phyloP scores from a whole-genome alignment of 2,888 invertebrate genomes.

The Himalopsyche japonica region DNA sequence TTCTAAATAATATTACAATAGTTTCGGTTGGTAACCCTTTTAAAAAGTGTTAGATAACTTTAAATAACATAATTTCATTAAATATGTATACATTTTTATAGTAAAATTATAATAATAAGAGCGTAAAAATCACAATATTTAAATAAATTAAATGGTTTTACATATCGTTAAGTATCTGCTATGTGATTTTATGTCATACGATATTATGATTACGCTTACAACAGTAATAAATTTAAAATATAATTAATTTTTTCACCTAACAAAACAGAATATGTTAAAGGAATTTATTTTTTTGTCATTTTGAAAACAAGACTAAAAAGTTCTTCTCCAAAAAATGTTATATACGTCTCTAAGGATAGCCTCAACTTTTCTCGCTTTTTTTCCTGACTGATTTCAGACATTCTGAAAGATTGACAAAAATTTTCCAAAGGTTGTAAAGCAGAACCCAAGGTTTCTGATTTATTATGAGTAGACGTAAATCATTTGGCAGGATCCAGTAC shows the following conservation, averaged over 20 bases:
- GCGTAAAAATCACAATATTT: slow-evolving; percentile 35
- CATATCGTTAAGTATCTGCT: slow-evolving; percentile 46
- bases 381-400: too few relatives aligned
- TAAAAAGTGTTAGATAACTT: background rate
- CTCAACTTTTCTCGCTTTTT: too few relatives aligned
- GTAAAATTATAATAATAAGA: slow-evolving; percentile 1
- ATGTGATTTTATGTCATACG: slow-evolving; percentile 46
- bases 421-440: too few relatives aligned
- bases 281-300: background rate
- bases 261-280: background rate
- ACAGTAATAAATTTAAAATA: background rate
- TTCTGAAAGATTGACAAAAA: too few relatives aligned
- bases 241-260: background rate
- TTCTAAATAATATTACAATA: background rate
- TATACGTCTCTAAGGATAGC: background rate
- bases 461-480: too few relatives aligned
- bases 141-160: slow-evolving; percentile 45
- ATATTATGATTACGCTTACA: slow-evolving; percentile 2
- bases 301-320: too few relatives aligned
- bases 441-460: too few relatives aligned
- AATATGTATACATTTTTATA: background rate
- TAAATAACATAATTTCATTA: background rate
- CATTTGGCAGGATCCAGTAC: too few relatives aligned
- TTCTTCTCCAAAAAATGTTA: too few relatives aligned
- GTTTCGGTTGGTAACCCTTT: background rate